Base-by-base conservation (phyloP, 1,140 invertebrate species). In the Akabosia matsudoensis region DNA sequence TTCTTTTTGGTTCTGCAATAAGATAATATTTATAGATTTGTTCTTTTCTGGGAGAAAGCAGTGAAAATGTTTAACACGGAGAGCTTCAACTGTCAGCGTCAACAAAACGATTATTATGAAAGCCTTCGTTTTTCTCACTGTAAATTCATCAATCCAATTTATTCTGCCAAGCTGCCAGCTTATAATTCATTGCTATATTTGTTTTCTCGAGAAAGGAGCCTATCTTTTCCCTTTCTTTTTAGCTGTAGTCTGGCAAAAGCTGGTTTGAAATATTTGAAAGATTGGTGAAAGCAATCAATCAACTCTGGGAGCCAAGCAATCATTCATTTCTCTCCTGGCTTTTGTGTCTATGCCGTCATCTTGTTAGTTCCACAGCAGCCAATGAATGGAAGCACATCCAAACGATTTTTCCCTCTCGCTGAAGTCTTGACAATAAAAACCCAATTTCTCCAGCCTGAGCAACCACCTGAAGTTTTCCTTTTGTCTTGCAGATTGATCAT, bases 221-320 rank as follows among this genome's bases (percentile, higher is more conserved):
- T n/a, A n/a, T n/a, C n/a, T n/a, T n/a, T n/a, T n/a, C n/a, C n/a
- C n/a, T n/a, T n/a, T n/a, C n/a, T n/a, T n/a, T n/a, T n/a, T n/a
- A n/a, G n/a, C n/a, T n/a, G n/a, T n/a, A n/a, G n/a, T n/a, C n/a
- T n/a, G n/a, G n/a, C n/a, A n/a, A n/a, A n/a, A 45, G 37, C 16
- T 61, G 22, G 22, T 61, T 67, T 67, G 61, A 67, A 67, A 67
- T 67, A 16, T 67, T 10, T 16, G 4, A 30, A 30, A 67, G 54
- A n/a, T n/a, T 45, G 7, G 37, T 45, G 37, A 45, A 45, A 45
- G 37, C 37, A 45, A 45, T 45, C 61, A 67, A 67, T 67, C 61
- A 67, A 67, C n/a, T 67, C 28, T 30, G 31, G 61, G n/a, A 22
- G 14, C 54, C 24, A n/a, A 3, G 22, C 54, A 56, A 56, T 56